phyloP scores from a whole-genome alignment of 2,888 invertebrate species.

The Patella caerulea region DNA sequence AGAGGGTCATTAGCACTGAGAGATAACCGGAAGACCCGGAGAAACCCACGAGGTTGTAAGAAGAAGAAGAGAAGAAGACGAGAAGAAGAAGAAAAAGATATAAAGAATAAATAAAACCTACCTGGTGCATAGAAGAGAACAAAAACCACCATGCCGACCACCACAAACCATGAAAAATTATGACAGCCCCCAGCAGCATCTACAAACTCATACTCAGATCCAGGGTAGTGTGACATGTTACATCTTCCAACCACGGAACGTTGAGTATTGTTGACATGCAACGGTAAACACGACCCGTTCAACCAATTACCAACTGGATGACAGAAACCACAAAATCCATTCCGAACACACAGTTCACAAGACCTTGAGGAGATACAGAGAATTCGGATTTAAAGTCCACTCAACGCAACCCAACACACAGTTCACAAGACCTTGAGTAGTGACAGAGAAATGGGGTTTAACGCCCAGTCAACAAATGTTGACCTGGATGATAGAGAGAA shows the following conservation, averaged over 20 bases:
- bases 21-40: too few relatives aligned
- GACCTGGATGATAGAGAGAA: too few relatives aligned
- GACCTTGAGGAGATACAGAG: background rate
- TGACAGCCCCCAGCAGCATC: background rate
- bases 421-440: too few relatives aligned
- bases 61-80: too few relatives aligned
- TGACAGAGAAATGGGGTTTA: too few relatives aligned
- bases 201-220: background rate
- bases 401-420: too few relatives aligned
- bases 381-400: too few relatives aligned
- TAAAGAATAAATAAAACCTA: background rate
- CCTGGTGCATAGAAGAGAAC: slow-evolving; percentile 1
- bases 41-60: too few relatives aligned
- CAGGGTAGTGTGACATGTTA: background rate
- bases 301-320: background rate
- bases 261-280: background rate
- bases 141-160: slow-evolving; percentile 6
- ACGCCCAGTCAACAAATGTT: too few relatives aligned
- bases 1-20: too few relatives aligned
- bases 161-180: background rate
- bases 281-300: background rate
- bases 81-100: too few relatives aligned
- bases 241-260: background rate
- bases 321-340: slow-evolving; percentile 2
- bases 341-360: background rate